Evolutionary conservation across 2,113 vertebrate species (phyloP), one percentile per base, ranked within the genome.

Genomic region (Chroicocephalus ridibundus): DNA sequence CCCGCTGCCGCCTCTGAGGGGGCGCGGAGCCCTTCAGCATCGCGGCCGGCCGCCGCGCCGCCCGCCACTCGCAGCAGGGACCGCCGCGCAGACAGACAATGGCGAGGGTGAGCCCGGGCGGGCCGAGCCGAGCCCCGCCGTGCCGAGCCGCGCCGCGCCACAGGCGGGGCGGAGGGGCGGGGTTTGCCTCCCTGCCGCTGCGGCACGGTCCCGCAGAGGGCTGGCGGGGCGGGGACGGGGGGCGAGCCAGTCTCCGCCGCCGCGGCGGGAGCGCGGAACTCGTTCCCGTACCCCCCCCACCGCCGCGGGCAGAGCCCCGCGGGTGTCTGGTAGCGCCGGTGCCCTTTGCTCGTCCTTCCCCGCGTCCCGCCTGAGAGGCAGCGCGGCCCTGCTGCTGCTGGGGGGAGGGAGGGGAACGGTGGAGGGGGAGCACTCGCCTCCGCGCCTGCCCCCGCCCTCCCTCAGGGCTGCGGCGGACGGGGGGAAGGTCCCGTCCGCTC

Each of bases 161-260:
- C 96, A 94, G 88, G 94, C 94, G 78, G 86, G 74, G 86, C 49
- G 54, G 77, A 60, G 77, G 84, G 95, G 95, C 89, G 95, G 94
- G 52, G 84, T 17, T 71, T 89, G 91, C 77, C 55, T 65, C 26
- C 89, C 87, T 58, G 93, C 87, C 42, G 93, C 96, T 93, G 96
- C 94, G 69, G 94, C 95, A 91, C 76, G 49, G 77, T 66, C 93
- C 70, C 85, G 52, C 86, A 64, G 71, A 74, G 32, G 31, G 49
- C 57, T 13, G 47, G 64, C 5, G 88, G 52, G 80, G 80, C 38
- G 86, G 82, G 46, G 87, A 14, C 11, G n/a, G 32, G 42, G 21
- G 11, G 6, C 14, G 13, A 26, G 42, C 21, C 44, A 17, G 44
- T 17, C 44, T 2, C 17, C 13, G 27, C 8, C 38, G 24, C 46